Evolutionary conservation across 2,113 vertebrate species (phyloP).

Genomic region (Phrynosoma blainvillii): DNA sequence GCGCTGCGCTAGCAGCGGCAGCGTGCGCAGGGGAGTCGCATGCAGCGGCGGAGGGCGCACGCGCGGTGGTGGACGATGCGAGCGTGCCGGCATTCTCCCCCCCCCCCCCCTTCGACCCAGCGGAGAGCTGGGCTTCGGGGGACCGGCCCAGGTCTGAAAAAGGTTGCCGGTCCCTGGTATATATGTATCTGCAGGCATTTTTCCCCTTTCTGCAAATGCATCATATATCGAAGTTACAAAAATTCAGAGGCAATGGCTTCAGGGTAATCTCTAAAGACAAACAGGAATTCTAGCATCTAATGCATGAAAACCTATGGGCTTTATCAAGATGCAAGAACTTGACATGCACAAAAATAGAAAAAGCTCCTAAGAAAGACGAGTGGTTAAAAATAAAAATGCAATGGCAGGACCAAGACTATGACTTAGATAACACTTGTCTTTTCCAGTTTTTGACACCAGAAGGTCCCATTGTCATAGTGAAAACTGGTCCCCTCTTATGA

Average conservation of each 20-base stretch:
- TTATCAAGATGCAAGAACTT: neutral
- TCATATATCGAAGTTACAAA: neutral
- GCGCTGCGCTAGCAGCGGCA: too few species aligned
- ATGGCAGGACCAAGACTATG: neutral
- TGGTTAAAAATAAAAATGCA: neutral
- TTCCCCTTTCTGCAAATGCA: constrained; percentile 10
- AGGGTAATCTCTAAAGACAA: neutral
- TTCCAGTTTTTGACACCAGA: neutral
- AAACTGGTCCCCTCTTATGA: neutral
- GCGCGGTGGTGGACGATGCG: too few species aligned
- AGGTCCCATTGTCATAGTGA: neutral
- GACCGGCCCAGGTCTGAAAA: too few species aligned
- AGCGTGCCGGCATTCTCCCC: too few species aligned
- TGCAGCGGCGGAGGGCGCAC: too few species aligned
- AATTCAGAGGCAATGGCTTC: constrained; percentile 4
- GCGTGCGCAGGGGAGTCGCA: too few species aligned
- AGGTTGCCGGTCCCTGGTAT: too few species aligned
- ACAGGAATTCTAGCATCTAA: neutral
- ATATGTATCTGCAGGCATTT: constrained; percentile 10
- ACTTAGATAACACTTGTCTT: neutral
- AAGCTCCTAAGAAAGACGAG: neutral
- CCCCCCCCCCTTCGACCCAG: too few species aligned
- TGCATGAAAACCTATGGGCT: neutral
- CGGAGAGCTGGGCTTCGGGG: too few species aligned
- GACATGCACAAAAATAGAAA: neutral